Base-by-base conservation (phyloP, 2,797 vertebrate species). In the Squalus acanthias region DNA sequence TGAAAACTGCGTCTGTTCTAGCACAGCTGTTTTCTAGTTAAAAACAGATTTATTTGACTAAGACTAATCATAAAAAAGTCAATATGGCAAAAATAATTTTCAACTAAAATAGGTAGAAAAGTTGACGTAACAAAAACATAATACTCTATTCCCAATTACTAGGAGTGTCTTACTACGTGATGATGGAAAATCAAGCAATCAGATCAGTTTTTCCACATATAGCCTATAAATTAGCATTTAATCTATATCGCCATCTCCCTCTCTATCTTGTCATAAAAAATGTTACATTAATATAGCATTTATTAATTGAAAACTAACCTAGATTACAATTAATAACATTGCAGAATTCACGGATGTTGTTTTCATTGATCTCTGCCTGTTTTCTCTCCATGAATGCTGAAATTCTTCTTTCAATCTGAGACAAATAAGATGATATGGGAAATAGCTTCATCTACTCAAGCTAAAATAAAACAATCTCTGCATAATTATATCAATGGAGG, bases 311-410 rank as follows among this genome's bases (percentile, higher is more conserved):
- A 33, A 74, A 95, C 94, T 99, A 99, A 99, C 99, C 99, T 99
- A 99, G 99, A 99, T 99, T 99, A 99, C 99, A 99, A 98, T 99
- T 98, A 98, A 99, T 99, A 99, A 99, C 99, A 98, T 99, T 99
- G 98, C 99, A 99, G 98, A 99, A 99, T 98, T 99, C 99, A 97
- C 99, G 98, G 97, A 99, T 99, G 97, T 99, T 99, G 98, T 99
- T 99, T 99, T 99, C 99, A 99, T 99, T 99, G 99, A 99, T 99
- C 98, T 99, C 99, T 97, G 99, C 99, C 98, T 99, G 99, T 98
- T 99, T 99, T 98, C 99, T 99, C 98, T 99, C 99, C 98, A 99
- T 99, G 99, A 99, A 99, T 98, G 99, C 99, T 98, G 98, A 99
- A 99, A 99, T 99, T 98, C 99, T 98, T 96, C 99, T 98, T 98